Base-by-base conservation (phyloP, 2,113 vertebrate species). In the Arothron firmamentum region DNA sequence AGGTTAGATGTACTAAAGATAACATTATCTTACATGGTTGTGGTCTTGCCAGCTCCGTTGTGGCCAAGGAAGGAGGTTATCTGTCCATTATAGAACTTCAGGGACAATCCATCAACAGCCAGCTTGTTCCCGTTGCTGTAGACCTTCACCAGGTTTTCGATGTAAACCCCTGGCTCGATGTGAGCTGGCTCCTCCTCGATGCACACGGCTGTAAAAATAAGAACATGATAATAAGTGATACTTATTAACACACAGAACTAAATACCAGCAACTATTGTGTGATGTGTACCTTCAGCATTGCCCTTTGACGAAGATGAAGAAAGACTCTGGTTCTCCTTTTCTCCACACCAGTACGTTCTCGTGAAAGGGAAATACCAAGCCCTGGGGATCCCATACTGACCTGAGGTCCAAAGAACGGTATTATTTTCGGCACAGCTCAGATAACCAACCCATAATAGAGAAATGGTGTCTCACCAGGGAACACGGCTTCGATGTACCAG, bases 21-120 rank as follows among this genome's bases (percentile, higher is more conserved):
- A 16, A 19, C 18, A 1, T 48, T 31, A 8, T 73, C 95, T 92
- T 94, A 99, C 97, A 98, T 99, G 14, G 96, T 99, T 46, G 97
- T 99, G 23, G 97, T 99, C 87, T 99, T 99, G 25, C 97, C 97
- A 4, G 97, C 97, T 86, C 97, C 97, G 1, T 98, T 99, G 87
- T 98, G 97, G 18, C 97, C 97, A 25, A 99, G 85, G 79, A 99
- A 99, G 16, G 97, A 99, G 3, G 96, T 98, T 75, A 99, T 99
- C 76, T 99, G 97, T 28, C 94, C 96, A 75, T 98, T 94, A 0
- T 98, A 98, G 86, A 99, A 99, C 72, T 94, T 95, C 57, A 99
- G 85, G 0, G 92, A 92, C 56, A 99, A 90, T 47, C 93, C 97
- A 60, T 98, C 96, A 0, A 98, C 93, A 2, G 97, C 97, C 82